Base-by-base conservation (phyloP, 2,797 vertebrate genomes). In the Gadopsis bispinosus region DNA sequence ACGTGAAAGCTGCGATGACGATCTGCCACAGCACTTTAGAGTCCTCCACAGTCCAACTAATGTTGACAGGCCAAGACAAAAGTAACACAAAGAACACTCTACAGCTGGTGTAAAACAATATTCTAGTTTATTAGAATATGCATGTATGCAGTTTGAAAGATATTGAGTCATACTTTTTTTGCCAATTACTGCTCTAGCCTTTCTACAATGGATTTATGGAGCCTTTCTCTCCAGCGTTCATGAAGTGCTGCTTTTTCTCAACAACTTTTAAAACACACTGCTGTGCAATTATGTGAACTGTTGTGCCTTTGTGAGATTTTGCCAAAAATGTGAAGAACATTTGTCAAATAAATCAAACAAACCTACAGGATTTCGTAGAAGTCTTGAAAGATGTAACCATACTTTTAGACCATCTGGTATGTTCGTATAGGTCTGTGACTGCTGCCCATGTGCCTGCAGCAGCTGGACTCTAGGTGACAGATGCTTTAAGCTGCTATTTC, bases 401-500 rank as follows among this genome's bases (percentile, higher is more conserved):
- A 6, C 14, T 71, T 69, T 41, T 53, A 35, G 29, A 29, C 14
- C 39, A 7, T 51, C 69, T 74, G 33, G 55, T 37, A 47, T 69
- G 69, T 75, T 72, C 16, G 17, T 74, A n/a, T 13, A 33, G 19
- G 19, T n/a, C 47, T 39, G 60, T 81, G 61, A 77, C 58, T 56
- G 47, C 5, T 68, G 73, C 39, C 12, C 61, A 70, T 48, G 59
- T 79, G 33, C 62, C 48, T 56, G 13, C 37, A 78, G 74, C 72
- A 86, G 75, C 84, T 89, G 77, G 74, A 73, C 85, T 78, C 50
- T 75, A 83, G 85, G 88, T 89, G 87, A 88, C 77, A 90, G 74
- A 87, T 92, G 86, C 79, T 81, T 90, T 58, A 54, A 69, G 88
- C 59, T 79, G 77, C 80, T 86, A 86, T 88, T 90, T 83, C 58